Evolutionary conservation across 2,797 vertebrate genomes (phyloP).

Genomic region (Paedocypris micromegethes): DNA sequence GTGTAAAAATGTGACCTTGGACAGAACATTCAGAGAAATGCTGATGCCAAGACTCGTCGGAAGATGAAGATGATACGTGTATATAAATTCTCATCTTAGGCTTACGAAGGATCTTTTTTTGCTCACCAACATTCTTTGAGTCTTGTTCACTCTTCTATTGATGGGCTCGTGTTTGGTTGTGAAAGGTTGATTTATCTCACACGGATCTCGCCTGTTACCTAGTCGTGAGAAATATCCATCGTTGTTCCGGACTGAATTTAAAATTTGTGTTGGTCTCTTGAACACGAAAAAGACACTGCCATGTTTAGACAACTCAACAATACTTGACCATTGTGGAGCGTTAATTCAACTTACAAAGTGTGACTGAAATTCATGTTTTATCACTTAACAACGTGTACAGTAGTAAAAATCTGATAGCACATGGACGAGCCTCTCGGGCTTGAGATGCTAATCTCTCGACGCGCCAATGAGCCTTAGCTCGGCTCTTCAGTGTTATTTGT

Average conservation of each 20-base stretch:
- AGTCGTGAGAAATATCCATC: conserved; percentile 1
- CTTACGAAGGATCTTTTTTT: conserved; percentile 47
- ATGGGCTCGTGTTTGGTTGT: conserved; percentile 29
- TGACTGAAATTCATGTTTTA: conserved; percentile 45
- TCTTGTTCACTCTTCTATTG: conserved; percentile 46
- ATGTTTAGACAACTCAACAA: conserved; percentile 15
- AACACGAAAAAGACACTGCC: conserved; percentile 29
- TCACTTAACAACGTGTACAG: conserved; percentile 43
- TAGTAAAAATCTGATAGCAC: no score
- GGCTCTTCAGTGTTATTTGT: no score
- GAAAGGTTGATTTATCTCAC: background rate
- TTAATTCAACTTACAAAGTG: conserved; percentile 1
- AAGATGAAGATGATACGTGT: conserved; percentile 24
- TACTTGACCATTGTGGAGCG: background rate
- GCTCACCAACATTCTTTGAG: conserved; percentile 46
- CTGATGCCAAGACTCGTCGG: conserved; percentile 60
- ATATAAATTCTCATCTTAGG: conserved; percentile 21
- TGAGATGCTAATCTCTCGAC: no score
- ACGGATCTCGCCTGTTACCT: background rate
- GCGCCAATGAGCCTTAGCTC: no score
- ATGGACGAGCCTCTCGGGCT: no score
- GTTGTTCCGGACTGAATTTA: background rate
- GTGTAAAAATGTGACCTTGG: conserved; percentile 38
- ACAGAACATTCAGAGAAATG: conserved; percentile 52
- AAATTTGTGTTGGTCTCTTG: conserved; percentile 9